A percentile compares a stretch with the other conserved stretches of the same genome.
Conservation (phyloP, 1,140 invertebrate genomes). For the Anastrepha ludens region DNA sequence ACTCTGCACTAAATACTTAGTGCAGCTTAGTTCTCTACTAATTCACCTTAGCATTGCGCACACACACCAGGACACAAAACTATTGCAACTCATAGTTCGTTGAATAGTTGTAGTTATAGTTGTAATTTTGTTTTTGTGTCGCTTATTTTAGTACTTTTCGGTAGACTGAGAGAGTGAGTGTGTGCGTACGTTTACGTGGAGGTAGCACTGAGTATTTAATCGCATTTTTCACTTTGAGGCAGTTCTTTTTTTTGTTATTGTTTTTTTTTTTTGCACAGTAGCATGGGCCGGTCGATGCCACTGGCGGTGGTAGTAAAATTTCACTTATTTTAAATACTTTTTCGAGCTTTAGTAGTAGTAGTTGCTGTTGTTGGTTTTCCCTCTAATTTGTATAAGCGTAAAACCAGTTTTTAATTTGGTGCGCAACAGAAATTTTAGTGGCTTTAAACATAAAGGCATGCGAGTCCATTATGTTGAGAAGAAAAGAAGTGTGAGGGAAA, state of each 20-base stretch:
- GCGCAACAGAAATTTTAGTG: too few species aligned
- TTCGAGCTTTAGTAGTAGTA: background rate
- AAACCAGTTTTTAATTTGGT: background rate
- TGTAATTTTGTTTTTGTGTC: background rate
- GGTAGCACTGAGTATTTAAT: background rate
- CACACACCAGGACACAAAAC: background rate
- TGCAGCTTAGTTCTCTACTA: slow-evolving; percentile 12
- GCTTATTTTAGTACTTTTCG: background rate
- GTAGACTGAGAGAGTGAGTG: background rate
- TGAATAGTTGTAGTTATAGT: background rate
- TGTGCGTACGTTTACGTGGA: slow-evolving; percentile 3
- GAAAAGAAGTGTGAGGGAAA: too few species aligned
- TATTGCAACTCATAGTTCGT: background rate
- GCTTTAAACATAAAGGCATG: too few species aligned
- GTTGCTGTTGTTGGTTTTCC: background rate
- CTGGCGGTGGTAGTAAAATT: background rate
- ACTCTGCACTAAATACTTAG: background rate
- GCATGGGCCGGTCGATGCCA: background rate
- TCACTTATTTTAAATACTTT: slow-evolving; percentile 23
- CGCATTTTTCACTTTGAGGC: slow-evolving; percentile 21
- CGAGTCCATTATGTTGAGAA: too few species aligned
- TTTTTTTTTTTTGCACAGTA: background rate
- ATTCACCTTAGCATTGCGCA: background rate
- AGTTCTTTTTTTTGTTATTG: background rate
- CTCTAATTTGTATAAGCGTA: slow-evolving; percentile 13